Percentiles rank a stretch among this genome's conserved stretches.
Conservation (phyloP, 2,797 vertebrate species). For the Acanthopagrus latus region DNA sequence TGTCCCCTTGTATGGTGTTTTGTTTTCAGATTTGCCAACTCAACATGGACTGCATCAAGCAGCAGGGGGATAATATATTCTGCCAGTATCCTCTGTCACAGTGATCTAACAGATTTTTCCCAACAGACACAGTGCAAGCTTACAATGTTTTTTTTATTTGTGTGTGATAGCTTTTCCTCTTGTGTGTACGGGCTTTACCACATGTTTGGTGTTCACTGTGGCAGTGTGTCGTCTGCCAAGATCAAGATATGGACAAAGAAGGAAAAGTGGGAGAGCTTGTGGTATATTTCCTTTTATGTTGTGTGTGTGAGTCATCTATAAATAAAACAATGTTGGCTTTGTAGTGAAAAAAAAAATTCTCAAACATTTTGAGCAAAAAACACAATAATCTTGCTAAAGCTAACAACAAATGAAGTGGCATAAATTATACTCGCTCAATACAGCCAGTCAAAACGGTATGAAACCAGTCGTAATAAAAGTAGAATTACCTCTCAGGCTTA, state of each 20-base stretch:
- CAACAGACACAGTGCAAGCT: neutral
- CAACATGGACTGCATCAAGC: constrained; percentile 1
- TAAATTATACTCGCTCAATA: neutral
- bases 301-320: constrained; percentile 22
- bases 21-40: constrained; percentile 7
- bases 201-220: constrained; percentile 8
- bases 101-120: neutral
- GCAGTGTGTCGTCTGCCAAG: neutral
- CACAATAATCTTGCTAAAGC: neutral
- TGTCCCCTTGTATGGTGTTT: neutral
- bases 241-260: constrained; percentile 10
- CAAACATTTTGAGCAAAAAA: neutral
- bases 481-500: neutral
- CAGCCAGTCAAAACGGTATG: neutral
- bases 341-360: neutral
- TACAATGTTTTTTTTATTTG: neutral
- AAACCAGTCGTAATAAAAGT: neutral
- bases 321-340: constrained; percentile 50
- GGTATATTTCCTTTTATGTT: constrained; percentile 1
- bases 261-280: neutral
- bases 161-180: constrained; percentile 3
- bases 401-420: neutral
- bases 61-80: neutral
- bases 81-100: neutral
- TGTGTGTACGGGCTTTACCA: neutral